These are phyloP conservation scores for Dascyllus trimaculatus DNA, from an alignment of 2,113 vertebrate genomes.

Conservation along the genomic window DNA sequence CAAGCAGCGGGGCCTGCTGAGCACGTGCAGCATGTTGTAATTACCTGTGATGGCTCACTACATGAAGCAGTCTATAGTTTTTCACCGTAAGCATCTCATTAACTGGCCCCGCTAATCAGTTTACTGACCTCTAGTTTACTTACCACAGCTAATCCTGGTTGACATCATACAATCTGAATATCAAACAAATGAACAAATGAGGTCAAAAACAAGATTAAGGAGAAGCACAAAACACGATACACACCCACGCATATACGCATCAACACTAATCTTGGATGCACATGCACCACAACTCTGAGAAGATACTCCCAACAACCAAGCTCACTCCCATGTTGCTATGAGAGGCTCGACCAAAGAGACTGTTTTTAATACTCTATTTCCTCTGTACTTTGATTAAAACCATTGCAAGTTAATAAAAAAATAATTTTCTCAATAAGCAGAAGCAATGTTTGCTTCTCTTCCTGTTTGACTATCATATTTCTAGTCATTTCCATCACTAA, in stretches of 20 bases:
- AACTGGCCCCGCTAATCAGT: constrained; percentile 70
- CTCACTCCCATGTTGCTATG: constrained; percentile 44
- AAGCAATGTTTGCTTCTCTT: constrained; percentile 19
- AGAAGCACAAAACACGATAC: constrained; percentile 45
- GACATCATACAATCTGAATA: constrained; percentile 68
- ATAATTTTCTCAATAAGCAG: constrained; percentile 1
- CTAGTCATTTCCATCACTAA: not conserved
- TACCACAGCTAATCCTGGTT: constrained; percentile 73
- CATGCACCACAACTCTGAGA: constrained; percentile 50
- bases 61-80: constrained; percentile 33
- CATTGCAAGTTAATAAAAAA: not conserved
- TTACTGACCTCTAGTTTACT: constrained; percentile 70
- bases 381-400: not conserved
- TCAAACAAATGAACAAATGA: constrained; percentile 63
- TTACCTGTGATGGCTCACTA: constrained; percentile 24
- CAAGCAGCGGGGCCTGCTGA: not conserved
- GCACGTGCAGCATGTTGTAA: constrained; percentile 5
- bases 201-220: constrained; percentile 71
- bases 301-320: constrained; percentile 54
- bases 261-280: constrained; percentile 66
- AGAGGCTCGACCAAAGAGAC: not conserved
- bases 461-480: not conserved
- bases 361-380: not conserved
- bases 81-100: constrained; percentile 46
- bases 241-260: constrained; percentile 48